A percentile compares a stretch with the other conserved stretches of the same genome.
Conservation (phyloP, 2,113 vertebrate genomes). For the Rhineura floridana region DNA sequence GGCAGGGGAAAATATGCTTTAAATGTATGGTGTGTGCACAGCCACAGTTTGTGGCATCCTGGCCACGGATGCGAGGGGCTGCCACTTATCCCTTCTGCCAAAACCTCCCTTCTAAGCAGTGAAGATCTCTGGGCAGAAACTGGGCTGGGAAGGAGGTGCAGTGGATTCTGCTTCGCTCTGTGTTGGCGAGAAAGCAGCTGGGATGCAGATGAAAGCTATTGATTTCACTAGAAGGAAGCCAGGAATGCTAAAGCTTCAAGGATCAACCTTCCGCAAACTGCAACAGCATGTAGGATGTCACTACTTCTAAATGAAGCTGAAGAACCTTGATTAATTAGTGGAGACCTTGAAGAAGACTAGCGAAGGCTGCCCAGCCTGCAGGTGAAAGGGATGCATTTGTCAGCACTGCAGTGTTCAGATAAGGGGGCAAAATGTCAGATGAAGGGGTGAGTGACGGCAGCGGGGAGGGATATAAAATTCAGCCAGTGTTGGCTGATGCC, state of each 20-base stretch:
- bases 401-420: fast-evolving
- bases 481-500: too few relatives aligned
- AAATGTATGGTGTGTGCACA: background rate
- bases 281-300: background rate
- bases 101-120: background rate
- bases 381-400: fast-evolving
- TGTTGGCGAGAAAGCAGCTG: background rate
- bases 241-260: background rate
- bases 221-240: background rate
- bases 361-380: background rate
- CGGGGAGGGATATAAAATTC: background rate
- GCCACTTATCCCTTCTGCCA: fast-evolving
- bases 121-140: background rate
- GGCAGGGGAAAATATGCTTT: too few relatives aligned
- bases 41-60: background rate
- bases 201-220: background rate
- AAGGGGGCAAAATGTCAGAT: fast-evolving
- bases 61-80: background rate
- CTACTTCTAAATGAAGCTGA: background rate
- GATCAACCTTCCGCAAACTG: slow-evolving; percentile 11
- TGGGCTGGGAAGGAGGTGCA: fast-evolving
- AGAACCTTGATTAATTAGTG: background rate
- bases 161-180: background rate
- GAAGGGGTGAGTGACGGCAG: fast-evolving
- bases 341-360: background rate